These are phyloP conservation scores for Leptinotarsa lineolata DNA, from an alignment of 1,140 invertebrate genomes.

Conservation along the genomic window DNA sequence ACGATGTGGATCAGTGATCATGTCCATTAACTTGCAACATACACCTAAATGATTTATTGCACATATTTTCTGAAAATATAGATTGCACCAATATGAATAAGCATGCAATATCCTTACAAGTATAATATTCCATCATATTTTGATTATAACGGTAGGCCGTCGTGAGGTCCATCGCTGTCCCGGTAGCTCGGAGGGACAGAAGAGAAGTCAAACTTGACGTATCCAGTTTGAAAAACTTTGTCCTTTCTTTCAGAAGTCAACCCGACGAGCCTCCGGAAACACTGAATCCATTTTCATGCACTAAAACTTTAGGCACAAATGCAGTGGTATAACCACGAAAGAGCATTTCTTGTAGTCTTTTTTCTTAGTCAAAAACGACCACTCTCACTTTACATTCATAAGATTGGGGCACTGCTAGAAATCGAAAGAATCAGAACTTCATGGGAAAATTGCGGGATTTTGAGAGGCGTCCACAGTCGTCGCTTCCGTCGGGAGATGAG, in stretches of 20 bases:
- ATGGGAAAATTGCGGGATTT: slow-evolving; percentile 18
- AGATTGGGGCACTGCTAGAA: neutral
- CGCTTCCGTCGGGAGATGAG: slow-evolving; percentile 47
- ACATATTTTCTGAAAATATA: no score
- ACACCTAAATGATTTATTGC: no score
- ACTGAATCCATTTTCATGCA: neutral
- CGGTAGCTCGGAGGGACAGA: slow-evolving; percentile 50
- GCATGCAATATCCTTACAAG: slow-evolving; percentile 74
- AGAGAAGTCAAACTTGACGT: slow-evolving; percentile 52
- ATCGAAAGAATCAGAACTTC: no score
- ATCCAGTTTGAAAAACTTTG: slow-evolving; percentile 51
- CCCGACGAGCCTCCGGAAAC: neutral
- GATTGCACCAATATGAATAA: neutral
- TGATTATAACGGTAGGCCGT: slow-evolving; percentile 95
- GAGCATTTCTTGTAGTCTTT: no score
- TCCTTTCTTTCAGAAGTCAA: no score
- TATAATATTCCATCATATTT: slow-evolving; percentile 98
- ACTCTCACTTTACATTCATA: neutral
- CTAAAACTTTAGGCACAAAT: no score
- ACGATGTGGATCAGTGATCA: no score
- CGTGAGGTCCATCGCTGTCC: slow-evolving; percentile 78
- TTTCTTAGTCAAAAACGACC: no score
- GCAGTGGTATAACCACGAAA: no score
- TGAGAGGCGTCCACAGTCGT: slow-evolving; percentile 23
- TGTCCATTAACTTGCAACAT: no score